A percentile compares a stretch with the other conserved stretches of the same genome.
Conservation (phyloP, 2,888 invertebrate species). For the Ditula angustiorana region DNA sequence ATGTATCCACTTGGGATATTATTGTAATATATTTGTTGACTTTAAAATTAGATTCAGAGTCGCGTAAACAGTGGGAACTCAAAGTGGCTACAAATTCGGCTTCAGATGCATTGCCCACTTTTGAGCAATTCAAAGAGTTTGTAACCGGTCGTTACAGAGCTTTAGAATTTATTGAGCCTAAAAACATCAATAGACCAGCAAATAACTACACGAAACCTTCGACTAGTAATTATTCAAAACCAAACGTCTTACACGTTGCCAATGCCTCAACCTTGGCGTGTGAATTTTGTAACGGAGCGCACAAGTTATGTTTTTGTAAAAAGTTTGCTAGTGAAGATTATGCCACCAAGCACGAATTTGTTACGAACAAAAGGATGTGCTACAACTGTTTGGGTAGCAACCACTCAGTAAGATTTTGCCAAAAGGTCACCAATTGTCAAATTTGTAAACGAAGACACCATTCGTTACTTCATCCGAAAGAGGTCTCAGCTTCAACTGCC, state of each 20-base stretch:
- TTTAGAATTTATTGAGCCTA: slow-evolving; percentile 23
- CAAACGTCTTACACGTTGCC: not conserved
- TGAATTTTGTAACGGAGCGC: not conserved
- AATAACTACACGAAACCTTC: slow-evolving; percentile 39
- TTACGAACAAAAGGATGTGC: slow-evolving; percentile 13
- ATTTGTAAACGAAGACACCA: slow-evolving; percentile 22
- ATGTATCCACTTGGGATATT: slow-evolving; percentile 12
- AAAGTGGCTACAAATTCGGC: not conserved
- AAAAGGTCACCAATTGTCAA: slow-evolving; percentile 8
- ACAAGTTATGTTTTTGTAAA: slow-evolving; percentile 12
- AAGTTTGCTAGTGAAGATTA: slow-evolving; percentile 2
- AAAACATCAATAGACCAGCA: slow-evolving; percentile 32
- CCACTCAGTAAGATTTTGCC: slow-evolving; percentile 14
- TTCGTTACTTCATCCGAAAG: slow-evolving; percentile 20
- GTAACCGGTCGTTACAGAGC: slow-evolving; percentile 25
- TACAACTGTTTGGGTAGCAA: slow-evolving; percentile 27
- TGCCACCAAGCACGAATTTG: slow-evolving; percentile 8
- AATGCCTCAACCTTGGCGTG: not conserved
- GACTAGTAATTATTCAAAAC: slow-evolving; percentile 24
- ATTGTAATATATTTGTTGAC: slow-evolving; percentile 5
- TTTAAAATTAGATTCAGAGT: slow-evolving; percentile 11
- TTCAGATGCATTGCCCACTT: slow-evolving; percentile 20
- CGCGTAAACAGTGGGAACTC: slow-evolving; percentile 15
- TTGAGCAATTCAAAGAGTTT: slow-evolving; percentile 22
- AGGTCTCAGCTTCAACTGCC: not conserved